These are phyloP conservation scores for Turdus rufiventris DNA, from an alignment of 2,113 vertebrate genomes.

Conservation along the genomic window DNA sequence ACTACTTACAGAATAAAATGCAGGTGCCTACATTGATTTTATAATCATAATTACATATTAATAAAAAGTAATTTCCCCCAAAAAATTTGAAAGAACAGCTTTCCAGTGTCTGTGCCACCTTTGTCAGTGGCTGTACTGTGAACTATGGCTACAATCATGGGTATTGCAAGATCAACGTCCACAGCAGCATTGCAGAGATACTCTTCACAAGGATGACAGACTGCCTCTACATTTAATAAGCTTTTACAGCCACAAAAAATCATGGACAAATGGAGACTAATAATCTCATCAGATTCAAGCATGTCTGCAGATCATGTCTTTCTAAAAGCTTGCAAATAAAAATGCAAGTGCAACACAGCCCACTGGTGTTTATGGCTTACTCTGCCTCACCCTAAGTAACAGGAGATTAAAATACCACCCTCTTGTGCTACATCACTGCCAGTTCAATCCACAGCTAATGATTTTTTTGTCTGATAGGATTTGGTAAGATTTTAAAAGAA, in stretches of 20 bases:
- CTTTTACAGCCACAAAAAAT: not conserved
- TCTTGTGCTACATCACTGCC: not conserved
- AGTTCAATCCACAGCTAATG: not conserved
- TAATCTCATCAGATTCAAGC: not conserved
- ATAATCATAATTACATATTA: not conserved
- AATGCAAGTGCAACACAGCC: not conserved
- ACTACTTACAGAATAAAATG: not conserved
- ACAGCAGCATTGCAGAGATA: not conserved
- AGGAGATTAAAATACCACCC: not conserved
- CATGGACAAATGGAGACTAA: not conserved
- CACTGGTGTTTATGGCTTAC: not conserved
- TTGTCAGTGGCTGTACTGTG: not conserved
- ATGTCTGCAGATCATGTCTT: not conserved
- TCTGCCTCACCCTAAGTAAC: not conserved
- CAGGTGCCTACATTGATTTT: accelerated
- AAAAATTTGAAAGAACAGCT: not conserved
- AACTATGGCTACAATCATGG: not conserved
- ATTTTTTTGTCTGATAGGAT: not conserved
- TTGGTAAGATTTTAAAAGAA: not conserved
- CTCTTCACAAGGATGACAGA: not conserved
- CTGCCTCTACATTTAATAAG: not conserved
- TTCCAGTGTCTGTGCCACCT: not conserved
- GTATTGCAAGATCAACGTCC: not conserved
- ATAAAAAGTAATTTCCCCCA: not conserved
- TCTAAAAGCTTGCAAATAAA: not conserved